A percentile compares a stretch with the other conserved stretches of the same genome.
phyloP scores from a whole-genome alignment of 53 echinoderm and acorn worm genomes.

The Antedon mediterranea region DNA sequence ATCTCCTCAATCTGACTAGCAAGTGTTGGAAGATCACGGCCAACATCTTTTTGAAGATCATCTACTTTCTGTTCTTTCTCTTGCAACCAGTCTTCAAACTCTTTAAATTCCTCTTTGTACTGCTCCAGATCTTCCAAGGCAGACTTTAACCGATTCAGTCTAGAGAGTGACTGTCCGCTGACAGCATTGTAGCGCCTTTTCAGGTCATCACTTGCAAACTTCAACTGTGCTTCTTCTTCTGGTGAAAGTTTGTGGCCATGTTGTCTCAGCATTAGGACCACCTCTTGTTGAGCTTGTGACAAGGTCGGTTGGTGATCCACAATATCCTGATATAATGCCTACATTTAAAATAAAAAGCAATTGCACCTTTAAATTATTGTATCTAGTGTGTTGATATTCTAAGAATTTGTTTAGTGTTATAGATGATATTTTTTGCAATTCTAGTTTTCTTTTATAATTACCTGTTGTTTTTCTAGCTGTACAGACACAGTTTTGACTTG shows the following conservation, averaged over 20 bases:
- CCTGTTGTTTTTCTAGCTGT: slow-evolving; percentile 77
- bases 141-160: slow-evolving; percentile 65
- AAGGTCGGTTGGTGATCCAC: slow-evolving; percentile 60
- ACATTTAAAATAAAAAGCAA: not conserved
- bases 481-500: slow-evolving; percentile 60
- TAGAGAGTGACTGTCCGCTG: slow-evolving; percentile 63
- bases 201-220: slow-evolving; percentile 39
- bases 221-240: slow-evolving; percentile 38
- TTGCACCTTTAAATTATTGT: too few relatives aligned
- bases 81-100: slow-evolving; percentile 80
- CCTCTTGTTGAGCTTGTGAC: slow-evolving; percentile 42
- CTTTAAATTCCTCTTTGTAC: slow-evolving; percentile 72
- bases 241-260: slow-evolving; percentile 60
- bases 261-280: slow-evolving; percentile 53
- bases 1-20: slow-evolving; percentile 66
- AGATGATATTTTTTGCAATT: too few relatives aligned
- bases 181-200: slow-evolving; percentile 75
- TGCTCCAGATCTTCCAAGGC: slow-evolving; percentile 70
- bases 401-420: too few relatives aligned
- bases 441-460: slow-evolving; percentile 8
- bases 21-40: slow-evolving; percentile 36
- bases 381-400: too few relatives aligned
- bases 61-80: slow-evolving; percentile 61
- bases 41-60: slow-evolving; percentile 42
- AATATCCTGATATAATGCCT: slow-evolving; percentile 66